Conservation (phyloP, 2,888 invertebrate species). For the Noctua pronuba region DNA sequence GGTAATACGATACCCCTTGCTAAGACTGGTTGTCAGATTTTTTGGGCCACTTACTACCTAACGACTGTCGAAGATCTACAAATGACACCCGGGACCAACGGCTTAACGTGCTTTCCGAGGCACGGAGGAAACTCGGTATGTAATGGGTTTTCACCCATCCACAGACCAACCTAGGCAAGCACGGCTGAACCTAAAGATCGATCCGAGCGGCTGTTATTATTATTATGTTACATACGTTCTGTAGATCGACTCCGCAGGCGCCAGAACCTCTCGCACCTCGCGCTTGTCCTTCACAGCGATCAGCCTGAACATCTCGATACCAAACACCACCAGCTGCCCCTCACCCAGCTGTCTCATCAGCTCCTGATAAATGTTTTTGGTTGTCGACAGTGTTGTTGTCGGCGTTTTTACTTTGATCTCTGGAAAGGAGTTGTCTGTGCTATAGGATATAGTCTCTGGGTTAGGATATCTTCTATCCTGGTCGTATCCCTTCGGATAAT, state of each 20-base stretch:
- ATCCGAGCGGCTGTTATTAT: no score
- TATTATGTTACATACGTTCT: not conserved
- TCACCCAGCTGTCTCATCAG: slow-evolving; percentile 4
- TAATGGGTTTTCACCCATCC: no score
- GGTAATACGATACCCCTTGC: no score
- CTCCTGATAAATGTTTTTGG: not conserved
- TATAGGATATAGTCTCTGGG: not conserved
- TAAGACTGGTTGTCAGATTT: no score
- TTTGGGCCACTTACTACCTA: no score
- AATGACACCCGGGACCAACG: no score
- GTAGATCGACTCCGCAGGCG: not conserved
- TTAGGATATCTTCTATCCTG: not conserved
- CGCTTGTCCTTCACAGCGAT: slow-evolving; percentile 15
- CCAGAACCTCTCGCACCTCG: not conserved
- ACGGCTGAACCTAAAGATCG: no score
- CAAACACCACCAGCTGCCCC: slow-evolving; percentile 13
- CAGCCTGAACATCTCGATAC: slow-evolving; percentile 9
- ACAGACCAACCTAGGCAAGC: no score
- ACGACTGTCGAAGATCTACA: no score
- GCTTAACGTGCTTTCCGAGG: no score
- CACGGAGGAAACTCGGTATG: no score
- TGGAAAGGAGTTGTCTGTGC: not conserved
- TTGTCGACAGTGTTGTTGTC: not conserved
- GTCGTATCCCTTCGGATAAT: not conserved
- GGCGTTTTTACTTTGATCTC: not conserved